Evolutionary conservation across 2,113 vertebrate genomes (phyloP), one percentile per base, ranked within the genome.

Genomic region (Vombatus ursinus): DNA sequence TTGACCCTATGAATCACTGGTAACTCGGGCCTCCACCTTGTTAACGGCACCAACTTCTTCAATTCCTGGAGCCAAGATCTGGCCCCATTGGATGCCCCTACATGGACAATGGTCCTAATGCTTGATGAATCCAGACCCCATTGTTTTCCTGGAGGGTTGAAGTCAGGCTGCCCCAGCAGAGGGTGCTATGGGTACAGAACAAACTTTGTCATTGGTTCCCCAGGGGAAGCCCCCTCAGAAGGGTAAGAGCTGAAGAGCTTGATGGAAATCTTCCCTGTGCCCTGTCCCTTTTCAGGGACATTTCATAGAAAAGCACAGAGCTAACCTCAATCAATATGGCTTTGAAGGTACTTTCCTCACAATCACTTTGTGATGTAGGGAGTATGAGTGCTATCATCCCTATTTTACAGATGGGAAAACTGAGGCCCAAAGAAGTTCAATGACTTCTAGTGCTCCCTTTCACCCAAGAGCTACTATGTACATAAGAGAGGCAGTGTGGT

Each of bases 151-250:
- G 68, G 68, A 84, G 37, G 68, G 95, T 95, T 92, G 94, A 93
- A 1, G 44, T 84, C 3, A 25, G 47, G 49, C 52, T 97, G 49
- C 77, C 53, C 97, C 97, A 92, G 97, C 94, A 98, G 98, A 98
- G 97, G 96, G 97, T 37, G 3, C 97, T 57, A 95, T 16, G 50
- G 50, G 53, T 94, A 95, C 96, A 97, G 94, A 97, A 93, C 93
- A 96, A 95, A 57, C 12, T 47, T 12, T 8, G 44, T 52, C 22
- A 2, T 94, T 91, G 22, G 2, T 25, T 93, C 57, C 52, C 90
- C 25, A 52, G 57, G 0, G 9, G 37, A 77, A 77, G 68, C 37
- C 68, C 5, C 68, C 37, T 77, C 37, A 77, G n/a, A 44, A 19
- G 19, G 2, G 14, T 44, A 1, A 84, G 37, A 84, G n/a, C 68